These are phyloP conservation scores for Idaea aversata DNA, from an alignment of 2,888 invertebrate genomes.

Conservation along the genomic window DNA sequence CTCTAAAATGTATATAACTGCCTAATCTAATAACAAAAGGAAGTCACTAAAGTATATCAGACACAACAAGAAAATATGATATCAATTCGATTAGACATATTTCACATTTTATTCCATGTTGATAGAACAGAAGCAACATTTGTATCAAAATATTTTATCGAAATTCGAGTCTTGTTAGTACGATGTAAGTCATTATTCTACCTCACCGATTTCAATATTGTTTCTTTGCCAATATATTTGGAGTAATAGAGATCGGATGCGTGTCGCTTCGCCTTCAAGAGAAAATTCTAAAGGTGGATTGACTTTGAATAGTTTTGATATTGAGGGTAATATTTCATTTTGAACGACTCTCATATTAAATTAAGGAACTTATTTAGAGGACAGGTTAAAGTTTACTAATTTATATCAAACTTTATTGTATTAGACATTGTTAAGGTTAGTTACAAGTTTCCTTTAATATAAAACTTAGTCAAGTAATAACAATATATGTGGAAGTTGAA, in stretches of 20 bases:
- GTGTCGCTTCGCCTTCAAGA: conserved; percentile 6
- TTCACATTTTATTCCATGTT: background rate
- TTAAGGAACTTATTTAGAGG: background rate
- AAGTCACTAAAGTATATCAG: no score
- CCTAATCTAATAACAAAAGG: no score
- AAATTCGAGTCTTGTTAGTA: conserved; percentile 32
- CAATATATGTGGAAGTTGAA: background rate
- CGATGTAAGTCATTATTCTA: conserved; percentile 43
- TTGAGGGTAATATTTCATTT: conserved; percentile 14
- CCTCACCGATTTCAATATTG: conserved; percentile 45
- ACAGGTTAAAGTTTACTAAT: background rate
- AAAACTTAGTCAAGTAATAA: background rate
- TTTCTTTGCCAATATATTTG: conserved; percentile 46
- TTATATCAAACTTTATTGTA: background rate
- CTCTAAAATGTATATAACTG: no score
- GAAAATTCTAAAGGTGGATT: conserved; percentile 4
- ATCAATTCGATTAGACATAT: background rate
- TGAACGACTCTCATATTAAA: conserved; percentile 7
- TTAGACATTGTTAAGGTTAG: background rate
- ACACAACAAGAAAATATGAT: background rate
- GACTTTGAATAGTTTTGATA: conserved; percentile 31
- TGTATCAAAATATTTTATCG: conserved; percentile 11
- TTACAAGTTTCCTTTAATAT: background rate
- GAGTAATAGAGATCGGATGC: conserved; percentile 25
- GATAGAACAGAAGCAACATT: background rate